These are phyloP conservation scores for Siphlonurus alternatus DNA, from an alignment of 2,888 invertebrate species.

Conservation along the genomic window DNA sequence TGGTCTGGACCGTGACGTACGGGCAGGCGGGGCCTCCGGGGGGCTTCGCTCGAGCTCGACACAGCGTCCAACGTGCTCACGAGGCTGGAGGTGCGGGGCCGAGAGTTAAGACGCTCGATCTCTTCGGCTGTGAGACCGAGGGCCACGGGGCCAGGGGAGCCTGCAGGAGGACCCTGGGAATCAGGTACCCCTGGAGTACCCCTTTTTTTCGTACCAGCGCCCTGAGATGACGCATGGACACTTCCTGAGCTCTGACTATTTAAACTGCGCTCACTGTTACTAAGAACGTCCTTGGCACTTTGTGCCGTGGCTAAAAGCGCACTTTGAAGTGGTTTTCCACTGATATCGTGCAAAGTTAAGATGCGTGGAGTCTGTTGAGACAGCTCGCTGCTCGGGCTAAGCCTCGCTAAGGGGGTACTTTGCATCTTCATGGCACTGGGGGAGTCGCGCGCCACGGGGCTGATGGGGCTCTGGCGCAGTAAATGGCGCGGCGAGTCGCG, in stretches of 20 bases:
- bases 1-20: conserved; percentile 39
- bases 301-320: conserved; percentile 79
- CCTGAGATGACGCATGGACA: conserved; percentile 21
- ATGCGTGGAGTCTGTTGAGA: conserved; percentile 82
- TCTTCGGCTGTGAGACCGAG: conserved; percentile 87
- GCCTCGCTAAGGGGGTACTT: conserved; percentile 74
- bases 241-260: conserved; percentile 60
- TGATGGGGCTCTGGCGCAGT: conserved; percentile 34
- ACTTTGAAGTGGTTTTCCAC: conserved; percentile 80
- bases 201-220: conserved; percentile 19
- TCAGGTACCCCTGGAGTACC: conserved; percentile 11
- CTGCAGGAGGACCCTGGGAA: background rate
- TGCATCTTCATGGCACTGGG: conserved; percentile 29
- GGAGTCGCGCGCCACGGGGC: conserved; percentile 21
- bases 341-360: conserved; percentile 82
- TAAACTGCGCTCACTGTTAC: conserved; percentile 79
- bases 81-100: conserved; percentile 76
- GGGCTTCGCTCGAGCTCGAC: conserved; percentile 44
- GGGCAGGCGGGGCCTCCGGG: conserved; percentile 28
- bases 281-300: conserved; percentile 73
- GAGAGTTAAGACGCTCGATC: conserved; percentile 73
- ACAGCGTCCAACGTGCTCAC: conserved; percentile 86
- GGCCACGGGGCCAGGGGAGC: conserved; percentile 23
- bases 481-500: conserved; percentile 12
- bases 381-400: conserved; percentile 83